A percentile compares a stretch with the other conserved stretches of the same genome.
phyloP scores from a whole-genome alignment of 2,888 invertebrate genomes.

The Disparrhopalites patrizii region DNA sequence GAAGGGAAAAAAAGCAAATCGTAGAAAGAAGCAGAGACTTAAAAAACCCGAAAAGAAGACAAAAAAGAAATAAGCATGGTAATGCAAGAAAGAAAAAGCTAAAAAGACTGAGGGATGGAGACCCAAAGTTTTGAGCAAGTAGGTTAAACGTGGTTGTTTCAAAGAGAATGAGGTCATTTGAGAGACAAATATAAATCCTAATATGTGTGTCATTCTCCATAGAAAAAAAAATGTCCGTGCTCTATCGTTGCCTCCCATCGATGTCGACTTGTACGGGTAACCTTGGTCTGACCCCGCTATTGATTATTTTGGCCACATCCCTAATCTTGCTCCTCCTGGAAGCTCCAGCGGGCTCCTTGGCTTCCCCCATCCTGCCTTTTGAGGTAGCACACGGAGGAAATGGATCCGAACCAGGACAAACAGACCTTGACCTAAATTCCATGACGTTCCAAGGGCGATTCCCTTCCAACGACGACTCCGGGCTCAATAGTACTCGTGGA shows the following conservation, averaged over 20 bases:
- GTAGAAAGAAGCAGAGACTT: too few relatives aligned
- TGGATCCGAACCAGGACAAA: not conserved
- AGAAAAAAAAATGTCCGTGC: not conserved
- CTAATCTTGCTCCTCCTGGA: not conserved
- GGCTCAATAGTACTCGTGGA: not conserved
- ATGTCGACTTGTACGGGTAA: conserved; percentile 17
- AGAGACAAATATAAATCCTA: too few relatives aligned
- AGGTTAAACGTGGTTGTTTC: too few relatives aligned
- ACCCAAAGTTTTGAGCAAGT: too few relatives aligned
- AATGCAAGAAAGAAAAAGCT: too few relatives aligned
- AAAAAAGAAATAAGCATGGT: too few relatives aligned
- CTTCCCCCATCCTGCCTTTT: not conserved
- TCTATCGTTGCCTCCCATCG: not conserved
- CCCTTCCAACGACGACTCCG: not conserved
- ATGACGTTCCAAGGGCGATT: not conserved
- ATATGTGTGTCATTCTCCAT: too few relatives aligned
- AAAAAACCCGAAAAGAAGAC: too few relatives aligned
- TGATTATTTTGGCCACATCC: conserved; percentile 13
- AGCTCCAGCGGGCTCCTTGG: not conserved
- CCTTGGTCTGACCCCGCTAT: conserved; percentile 15
- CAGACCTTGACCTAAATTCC: conserved; percentile 19
- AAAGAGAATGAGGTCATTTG: too few relatives aligned
- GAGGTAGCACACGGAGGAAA: not conserved
- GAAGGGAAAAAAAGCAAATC: too few relatives aligned
- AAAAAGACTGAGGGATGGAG: too few relatives aligned